A percentile compares a stretch with the other conserved stretches of the same genome.
phyloP scores from a whole-genome alignment of 2,113 vertebrate species.

The Acrocephalus arundinaceus region DNA sequence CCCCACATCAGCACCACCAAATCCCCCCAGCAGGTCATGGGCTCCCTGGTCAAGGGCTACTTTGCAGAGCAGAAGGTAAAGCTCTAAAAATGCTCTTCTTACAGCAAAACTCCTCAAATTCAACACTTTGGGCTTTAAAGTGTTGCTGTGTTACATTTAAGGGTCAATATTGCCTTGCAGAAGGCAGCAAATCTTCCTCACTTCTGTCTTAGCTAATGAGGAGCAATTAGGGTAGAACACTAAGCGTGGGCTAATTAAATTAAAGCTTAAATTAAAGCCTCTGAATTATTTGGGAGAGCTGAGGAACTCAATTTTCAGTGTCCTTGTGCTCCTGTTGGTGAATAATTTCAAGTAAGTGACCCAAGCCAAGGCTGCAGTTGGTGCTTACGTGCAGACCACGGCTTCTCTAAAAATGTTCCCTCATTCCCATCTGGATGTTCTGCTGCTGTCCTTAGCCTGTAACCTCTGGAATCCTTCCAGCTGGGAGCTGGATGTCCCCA shows the following conservation, averaged over 20 bases:
- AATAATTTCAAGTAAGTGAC: not conserved
- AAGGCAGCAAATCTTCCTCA: not conserved
- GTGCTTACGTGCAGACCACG: not conserved
- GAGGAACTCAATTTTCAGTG: not conserved
- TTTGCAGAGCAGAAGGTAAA: conserved; percentile 86
- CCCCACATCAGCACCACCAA: conserved; percentile 90
- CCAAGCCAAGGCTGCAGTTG: not conserved
- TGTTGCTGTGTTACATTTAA: not conserved
- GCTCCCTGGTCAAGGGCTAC: conserved; percentile 87
- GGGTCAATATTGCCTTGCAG: not conserved
- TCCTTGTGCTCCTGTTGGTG: not conserved
- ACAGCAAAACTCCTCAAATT: not conserved
- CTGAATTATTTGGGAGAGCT: not conserved
- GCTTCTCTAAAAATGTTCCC: not conserved
- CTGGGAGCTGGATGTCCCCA: not conserved
- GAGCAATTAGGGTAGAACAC: not conserved
- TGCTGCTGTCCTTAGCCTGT: not conserved
- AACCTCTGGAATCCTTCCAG: conserved; percentile 6
- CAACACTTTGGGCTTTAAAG: accelerated
- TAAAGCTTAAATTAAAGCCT: not conserved
- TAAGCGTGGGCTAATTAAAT: not conserved
- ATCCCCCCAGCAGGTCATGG: conserved; percentile 97
- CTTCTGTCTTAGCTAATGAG: not conserved
- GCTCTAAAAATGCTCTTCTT: not conserved
- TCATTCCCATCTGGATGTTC: not conserved